Conservation (phyloP, 2,797 vertebrate species). For the Notoglanidium macrostoma region DNA sequence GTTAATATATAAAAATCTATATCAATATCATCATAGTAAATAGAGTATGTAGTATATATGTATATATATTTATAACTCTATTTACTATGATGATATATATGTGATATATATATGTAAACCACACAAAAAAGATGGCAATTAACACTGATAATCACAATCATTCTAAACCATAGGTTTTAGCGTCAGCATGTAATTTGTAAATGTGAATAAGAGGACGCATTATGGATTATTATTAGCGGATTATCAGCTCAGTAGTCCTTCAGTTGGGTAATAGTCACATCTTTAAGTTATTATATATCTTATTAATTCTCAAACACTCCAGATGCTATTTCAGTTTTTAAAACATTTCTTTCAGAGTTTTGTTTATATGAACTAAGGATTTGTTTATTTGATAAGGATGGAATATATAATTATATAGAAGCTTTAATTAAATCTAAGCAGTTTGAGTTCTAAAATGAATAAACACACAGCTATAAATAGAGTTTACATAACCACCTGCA, state of each 20-base stretch:
- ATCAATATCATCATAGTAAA: neutral
- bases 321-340: neutral
- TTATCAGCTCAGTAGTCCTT: neutral
- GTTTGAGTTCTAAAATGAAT: neutral
- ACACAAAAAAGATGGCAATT: neutral
- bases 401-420: neutral
- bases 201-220: neutral
- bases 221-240: neutral
- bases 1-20: neutral
- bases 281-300: neutral
- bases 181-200: neutral
- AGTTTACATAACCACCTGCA: slow-evolving; percentile 4
- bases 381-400: neutral
- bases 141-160: neutral
- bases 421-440: neutral
- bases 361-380: neutral
- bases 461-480: neutral
- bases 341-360: neutral
- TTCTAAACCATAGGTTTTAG: neutral
- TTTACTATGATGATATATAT: no score
- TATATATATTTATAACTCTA: no score
- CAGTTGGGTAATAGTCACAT: neutral
- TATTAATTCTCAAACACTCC: neutral
- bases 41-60: neutral
- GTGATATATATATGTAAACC: no score